A percentile compares a stretch with the other conserved stretches of the same genome.
Conservation (phyloP, 2,797 vertebrate genomes). For the Phrynocephalus guinanensis region DNA sequence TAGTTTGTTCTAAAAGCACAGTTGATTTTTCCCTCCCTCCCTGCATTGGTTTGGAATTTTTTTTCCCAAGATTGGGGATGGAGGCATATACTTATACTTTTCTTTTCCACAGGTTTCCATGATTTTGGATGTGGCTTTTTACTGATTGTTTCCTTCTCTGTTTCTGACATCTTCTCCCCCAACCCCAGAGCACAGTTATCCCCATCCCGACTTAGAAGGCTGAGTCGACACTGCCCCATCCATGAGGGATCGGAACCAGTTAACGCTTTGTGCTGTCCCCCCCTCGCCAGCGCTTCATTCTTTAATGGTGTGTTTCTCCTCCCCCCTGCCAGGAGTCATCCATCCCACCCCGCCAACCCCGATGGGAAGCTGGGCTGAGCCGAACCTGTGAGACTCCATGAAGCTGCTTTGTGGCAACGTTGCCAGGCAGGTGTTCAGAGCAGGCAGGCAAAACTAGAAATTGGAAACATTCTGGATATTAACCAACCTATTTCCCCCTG, state of each 20-base stretch:
- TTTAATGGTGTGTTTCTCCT: slow-evolving; percentile 54
- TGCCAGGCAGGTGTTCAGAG: slow-evolving; percentile 32
- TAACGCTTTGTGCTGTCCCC: slow-evolving; percentile 52
- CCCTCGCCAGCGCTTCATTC: slow-evolving; percentile 50
- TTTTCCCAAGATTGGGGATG: slow-evolving; percentile 43
- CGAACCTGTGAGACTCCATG: slow-evolving; percentile 46
- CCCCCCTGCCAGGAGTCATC: slow-evolving; percentile 46
- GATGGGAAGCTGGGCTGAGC: slow-evolving; percentile 47
- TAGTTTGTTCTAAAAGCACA: slow-evolving; percentile 38
- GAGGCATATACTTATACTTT: slow-evolving; percentile 51
- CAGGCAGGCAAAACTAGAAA: slow-evolving; percentile 25
- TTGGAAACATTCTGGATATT: neutral
- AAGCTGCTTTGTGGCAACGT: slow-evolving; percentile 36
- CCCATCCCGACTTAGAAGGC: slow-evolving; percentile 50
- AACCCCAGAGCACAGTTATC: slow-evolving; percentile 50
- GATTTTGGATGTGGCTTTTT: slow-evolving; percentile 50
- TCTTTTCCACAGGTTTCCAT: slow-evolving; percentile 53
- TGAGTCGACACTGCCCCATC: slow-evolving; percentile 49
- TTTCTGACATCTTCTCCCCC: slow-evolving; percentile 52
- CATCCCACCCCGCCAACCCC: slow-evolving; percentile 42
- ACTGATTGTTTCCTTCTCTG: slow-evolving; percentile 52
- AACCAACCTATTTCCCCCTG: no score
- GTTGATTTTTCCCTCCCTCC: neutral
- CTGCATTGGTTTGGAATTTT: slow-evolving; percentile 45
- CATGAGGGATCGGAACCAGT: slow-evolving; percentile 53